Base-by-base conservation (phyloP, 2,888 invertebrate genomes). In the Euclidia mi region DNA sequence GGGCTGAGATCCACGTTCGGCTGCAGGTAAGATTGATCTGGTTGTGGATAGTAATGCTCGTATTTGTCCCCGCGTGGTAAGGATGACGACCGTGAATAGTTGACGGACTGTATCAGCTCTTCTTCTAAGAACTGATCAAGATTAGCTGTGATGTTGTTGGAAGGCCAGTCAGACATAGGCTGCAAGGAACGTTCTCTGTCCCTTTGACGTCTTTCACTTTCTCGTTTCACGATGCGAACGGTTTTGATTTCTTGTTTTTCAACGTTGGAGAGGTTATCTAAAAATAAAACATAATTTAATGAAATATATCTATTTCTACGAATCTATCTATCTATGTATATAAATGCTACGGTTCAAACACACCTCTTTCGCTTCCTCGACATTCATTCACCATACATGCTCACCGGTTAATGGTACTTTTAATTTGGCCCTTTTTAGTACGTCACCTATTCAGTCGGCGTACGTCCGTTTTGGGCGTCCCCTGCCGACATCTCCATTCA, bases 161-260 rank as follows among this genome's bases (percentile, higher is more conserved):
- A 75, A 0, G 92, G 85, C 94, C 94, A 95, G 55, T 95, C 95
- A 0, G 91, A 83, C 85, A 94, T 89, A 0, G 95, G 95, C 61
- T 95, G 95, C 0, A 95, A 77, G 0, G 94, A 94, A 41, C 97
- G 96, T 76, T 98, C 98, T 41, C 97, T 95, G 77, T 98, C 98
- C 42, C 97, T 94, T 81, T 98, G 98, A 0, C 98, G 95, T 47
- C 98, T 95, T 85, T 98, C 98, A 15, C 98, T 98, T 85, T 98
- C 98, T 10, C 98, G 95, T 90, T 99, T 99, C 0, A 99, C 98
- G 78, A 98, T 98, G 56, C 98, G 95, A 12, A 99, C 98, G 0
- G 98, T 98, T 95, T 98, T 98, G 56, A 98, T 98, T 90, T 98
- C 98, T 85, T 97, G 96, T 74, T 98, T 98, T 81, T 98, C 98